Conservation (phyloP, 2,113 vertebrate genomes). For the Cheirogaleus medius region DNA sequence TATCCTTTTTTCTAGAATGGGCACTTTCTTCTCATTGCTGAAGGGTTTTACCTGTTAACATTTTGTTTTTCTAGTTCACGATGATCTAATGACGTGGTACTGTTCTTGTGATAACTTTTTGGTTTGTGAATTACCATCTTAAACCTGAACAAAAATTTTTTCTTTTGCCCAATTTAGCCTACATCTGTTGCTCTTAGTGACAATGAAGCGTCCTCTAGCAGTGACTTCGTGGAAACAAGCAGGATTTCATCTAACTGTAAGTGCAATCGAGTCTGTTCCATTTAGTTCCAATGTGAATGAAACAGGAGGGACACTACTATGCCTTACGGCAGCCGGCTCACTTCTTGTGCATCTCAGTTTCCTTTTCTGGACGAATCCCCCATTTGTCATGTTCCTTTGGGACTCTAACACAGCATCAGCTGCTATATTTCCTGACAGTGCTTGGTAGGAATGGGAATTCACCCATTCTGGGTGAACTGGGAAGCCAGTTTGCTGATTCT, state of each 20-base stretch:
- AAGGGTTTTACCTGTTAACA: neutral
- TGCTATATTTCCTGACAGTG: neutral
- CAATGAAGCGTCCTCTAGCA: neutral
- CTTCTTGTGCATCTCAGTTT: fast-evolving
- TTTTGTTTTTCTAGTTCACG: neutral
- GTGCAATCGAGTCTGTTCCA: neutral
- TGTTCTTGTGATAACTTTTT: neutral
- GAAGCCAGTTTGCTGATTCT: neutral
- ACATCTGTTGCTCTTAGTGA: neutral
- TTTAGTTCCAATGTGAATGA: too few relatives aligned
- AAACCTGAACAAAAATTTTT: neutral
- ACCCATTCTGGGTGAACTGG: too few relatives aligned
- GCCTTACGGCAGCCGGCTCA: neutral
- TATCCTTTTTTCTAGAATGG: neutral
- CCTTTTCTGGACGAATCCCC: neutral
- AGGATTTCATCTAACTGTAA: neutral
- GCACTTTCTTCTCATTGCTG: neutral
- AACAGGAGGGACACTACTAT: fast-evolving
- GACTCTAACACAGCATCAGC: neutral
- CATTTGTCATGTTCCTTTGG: neutral
- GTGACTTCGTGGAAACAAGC: neutral
- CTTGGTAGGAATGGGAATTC: neutral
- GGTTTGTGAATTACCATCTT: neutral
- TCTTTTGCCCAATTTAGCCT: neutral
- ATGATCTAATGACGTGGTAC: neutral